Evolutionary conservation across 2,113 vertebrate genomes (phyloP), one percentile per base, ranked within the genome.

Genomic region (Brachypteracias leptosomus): DNA sequence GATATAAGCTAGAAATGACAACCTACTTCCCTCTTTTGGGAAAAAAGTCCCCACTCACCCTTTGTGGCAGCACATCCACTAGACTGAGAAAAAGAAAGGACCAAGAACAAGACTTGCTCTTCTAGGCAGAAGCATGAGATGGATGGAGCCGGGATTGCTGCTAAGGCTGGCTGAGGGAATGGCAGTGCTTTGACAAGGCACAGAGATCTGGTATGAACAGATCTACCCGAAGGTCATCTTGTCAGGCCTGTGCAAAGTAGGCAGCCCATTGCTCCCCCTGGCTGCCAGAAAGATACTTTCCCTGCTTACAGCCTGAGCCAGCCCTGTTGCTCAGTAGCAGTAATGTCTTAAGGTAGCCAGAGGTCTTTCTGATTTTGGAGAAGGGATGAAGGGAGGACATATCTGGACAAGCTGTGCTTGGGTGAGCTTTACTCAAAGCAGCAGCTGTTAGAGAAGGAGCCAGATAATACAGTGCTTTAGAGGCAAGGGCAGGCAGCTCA

Each of bases 151-250:
- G 29, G 10, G 44, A 52, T 24, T 14, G 16, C 21, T 52, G 15
- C 44, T 16, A 14, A 7, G 16, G 38, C 18, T n/a, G 46, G 22
- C n/a, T 20, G 66, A 25, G 8, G 13, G 25, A 22, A 8, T 4
- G 13, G n/a, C 36, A 52, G 36, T 20, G 52, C 35, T 61, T 19
- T 26, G 74, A 19, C 29, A n/a, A 28, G 22, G 19, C 28, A 22
- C 24, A 40, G 59, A 10, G 22, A 8, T 16, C 26, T 20, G 33
- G 5, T 52, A 10, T 66, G 59, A 16, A 31, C 36, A 46, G 67
- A 38, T 9, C 22, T 52, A 31, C 6, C 11, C 0, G 0, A 36
- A 0, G 17, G 29, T 12, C 1, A 1, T 8, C 36, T 21, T 11
- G 31, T 0, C 1, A 36, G 33, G 31, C 13, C 38, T 22, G 29